Percentiles rank a stretch among this genome's conserved stretches.
Evolutionary conservation across 2,888 invertebrate genomes (phyloP).

Genomic region (Archaeoteleia sp.): DNA sequence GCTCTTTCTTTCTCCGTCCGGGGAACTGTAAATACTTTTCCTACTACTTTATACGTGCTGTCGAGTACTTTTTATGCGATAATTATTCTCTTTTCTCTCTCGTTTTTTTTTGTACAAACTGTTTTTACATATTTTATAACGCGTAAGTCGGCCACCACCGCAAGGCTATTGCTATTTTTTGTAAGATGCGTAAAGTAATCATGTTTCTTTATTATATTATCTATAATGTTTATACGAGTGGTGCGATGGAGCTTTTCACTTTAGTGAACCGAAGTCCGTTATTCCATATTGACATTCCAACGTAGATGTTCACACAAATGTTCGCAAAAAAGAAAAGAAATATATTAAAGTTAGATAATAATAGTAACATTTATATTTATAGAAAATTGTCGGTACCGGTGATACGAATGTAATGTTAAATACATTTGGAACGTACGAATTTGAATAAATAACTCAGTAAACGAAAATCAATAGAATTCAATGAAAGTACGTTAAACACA

Average conservation of each 20-base stretch:
- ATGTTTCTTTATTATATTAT: constrained; percentile 60
- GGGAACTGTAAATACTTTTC: constrained; percentile 65
- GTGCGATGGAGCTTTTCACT: constrained; percentile 62
- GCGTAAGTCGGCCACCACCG: constrained; percentile 62
- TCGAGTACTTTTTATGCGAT: constrained; percentile 66
- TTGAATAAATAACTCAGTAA: too few species aligned
- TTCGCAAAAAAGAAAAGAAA: background rate
- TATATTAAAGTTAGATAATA: background rate
- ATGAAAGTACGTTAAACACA: too few species aligned
- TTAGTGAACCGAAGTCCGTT: constrained; percentile 47
- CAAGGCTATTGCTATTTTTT: constrained; percentile 51
- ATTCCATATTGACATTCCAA: constrained; percentile 12
- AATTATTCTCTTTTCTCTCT: constrained; percentile 67
- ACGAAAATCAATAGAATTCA: too few species aligned
- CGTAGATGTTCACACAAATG: background rate
- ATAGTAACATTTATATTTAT: constrained; percentile 3
- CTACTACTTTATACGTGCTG: constrained; percentile 61
- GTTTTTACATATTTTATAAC: constrained; percentile 71
- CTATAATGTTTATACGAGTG: constrained; percentile 56
- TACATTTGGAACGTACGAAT: too few species aligned
- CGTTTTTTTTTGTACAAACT: constrained; percentile 72
- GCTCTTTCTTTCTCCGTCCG: constrained; percentile 30
- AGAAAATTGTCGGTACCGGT: too few species aligned
- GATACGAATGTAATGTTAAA: too few species aligned
- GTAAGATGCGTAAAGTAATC: constrained; percentile 64